These are phyloP conservation scores for Branchipolynoe longqiensis DNA, from an alignment of 2,888 invertebrate genomes.

Conservation along the genomic window DNA sequence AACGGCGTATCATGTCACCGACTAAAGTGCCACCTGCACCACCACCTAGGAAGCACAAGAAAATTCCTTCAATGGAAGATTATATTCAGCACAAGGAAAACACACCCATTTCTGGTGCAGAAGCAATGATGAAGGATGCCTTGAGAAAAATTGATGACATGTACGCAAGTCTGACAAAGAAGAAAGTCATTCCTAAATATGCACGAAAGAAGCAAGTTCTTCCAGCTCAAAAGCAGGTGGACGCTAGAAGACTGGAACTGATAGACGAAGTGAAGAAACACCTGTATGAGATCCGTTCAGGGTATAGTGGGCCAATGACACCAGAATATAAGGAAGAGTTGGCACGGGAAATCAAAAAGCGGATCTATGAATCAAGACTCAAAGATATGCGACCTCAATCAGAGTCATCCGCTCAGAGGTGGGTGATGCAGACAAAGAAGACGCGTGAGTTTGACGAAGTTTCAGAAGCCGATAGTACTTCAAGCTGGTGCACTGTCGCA, in stretches of 20 bases:
- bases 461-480: constrained; percentile 35
- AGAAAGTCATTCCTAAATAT: constrained; percentile 27
- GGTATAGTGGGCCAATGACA: neutral
- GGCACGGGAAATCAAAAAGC: constrained; percentile 30
- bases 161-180: constrained; percentile 33
- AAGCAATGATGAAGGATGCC: constrained; percentile 44
- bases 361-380: constrained; percentile 43
- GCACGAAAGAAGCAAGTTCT: constrained; percentile 11
- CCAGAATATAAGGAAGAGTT: constrained; percentile 39
- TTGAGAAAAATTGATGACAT: constrained; percentile 42
- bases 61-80: constrained; percentile 17
- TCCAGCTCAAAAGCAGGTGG: neutral
- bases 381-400: neutral
- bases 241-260: neutral
- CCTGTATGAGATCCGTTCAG: constrained; percentile 2
- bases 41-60: constrained; percentile 44
- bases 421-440: constrained; percentile 29
- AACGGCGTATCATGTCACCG: neutral
- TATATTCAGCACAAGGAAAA: constrained; percentile 36
- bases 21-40: constrained; percentile 27
- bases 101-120: constrained; percentile 7
- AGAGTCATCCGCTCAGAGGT: constrained; percentile 32
- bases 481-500: constrained; percentile 45
- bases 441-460: constrained; percentile 38
- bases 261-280: constrained; percentile 37